Percentiles rank a stretch among this genome's conserved stretches.
Conservation (phyloP, 2,888 invertebrate genomes). For the Hylaea fasciaria region DNA sequence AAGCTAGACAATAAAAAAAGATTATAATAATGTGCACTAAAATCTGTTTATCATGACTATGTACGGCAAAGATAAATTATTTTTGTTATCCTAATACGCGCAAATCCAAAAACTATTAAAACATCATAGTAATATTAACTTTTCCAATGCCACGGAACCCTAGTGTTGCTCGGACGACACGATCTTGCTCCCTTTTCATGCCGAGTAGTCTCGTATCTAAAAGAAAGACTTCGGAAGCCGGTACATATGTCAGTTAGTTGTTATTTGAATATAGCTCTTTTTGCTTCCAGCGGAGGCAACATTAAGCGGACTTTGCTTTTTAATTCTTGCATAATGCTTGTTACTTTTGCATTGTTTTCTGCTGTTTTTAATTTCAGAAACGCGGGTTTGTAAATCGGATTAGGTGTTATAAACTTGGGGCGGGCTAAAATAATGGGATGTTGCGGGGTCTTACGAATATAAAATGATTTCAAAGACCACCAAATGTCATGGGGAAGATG, state of each 20-base stretch:
- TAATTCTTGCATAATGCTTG: slow-evolving; percentile 10
- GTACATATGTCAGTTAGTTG: slow-evolving; percentile 43
- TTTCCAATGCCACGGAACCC: not conserved
- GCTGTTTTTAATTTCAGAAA: not conserved
- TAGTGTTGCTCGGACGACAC: not conserved
- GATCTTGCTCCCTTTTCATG: slow-evolving; percentile 2
- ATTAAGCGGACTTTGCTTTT: slow-evolving; percentile 14
- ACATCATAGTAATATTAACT: not conserved
- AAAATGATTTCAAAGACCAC: no score
- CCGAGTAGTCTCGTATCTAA: slow-evolving; percentile 31
- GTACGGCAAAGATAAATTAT: no score
- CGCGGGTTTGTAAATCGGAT: not conserved
- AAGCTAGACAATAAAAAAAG: no score
- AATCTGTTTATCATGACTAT: no score
- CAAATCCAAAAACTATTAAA: no score
- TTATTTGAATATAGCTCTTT: slow-evolving; percentile 33
- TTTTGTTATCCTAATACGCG: no score
- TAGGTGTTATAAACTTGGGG: no score
- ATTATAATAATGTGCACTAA: no score
- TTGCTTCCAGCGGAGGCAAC: slow-evolving; percentile 12
- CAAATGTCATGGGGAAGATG: no score
- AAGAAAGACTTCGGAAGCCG: slow-evolving; percentile 37
- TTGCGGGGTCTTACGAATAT: no score
- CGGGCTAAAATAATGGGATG: no score
- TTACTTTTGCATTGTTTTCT: not conserved